phyloP scores from a whole-genome alignment of 2,797 vertebrate genomes.

The Clarias platycephalus region DNA sequence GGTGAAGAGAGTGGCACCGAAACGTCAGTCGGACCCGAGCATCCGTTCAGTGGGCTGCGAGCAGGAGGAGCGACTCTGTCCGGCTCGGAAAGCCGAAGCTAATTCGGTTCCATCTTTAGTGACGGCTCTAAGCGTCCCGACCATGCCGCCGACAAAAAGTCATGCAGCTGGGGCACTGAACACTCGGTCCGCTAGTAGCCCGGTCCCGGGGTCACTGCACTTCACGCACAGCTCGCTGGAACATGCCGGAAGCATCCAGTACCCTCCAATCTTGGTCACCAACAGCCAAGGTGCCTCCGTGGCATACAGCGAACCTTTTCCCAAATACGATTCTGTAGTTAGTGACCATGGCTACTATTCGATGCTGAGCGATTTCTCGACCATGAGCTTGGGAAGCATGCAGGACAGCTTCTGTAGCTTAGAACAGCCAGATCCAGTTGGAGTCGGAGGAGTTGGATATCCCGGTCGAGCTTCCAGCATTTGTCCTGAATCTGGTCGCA shows the following conservation, averaged over 20 bases:
- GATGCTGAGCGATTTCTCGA: conserved; percentile 96
- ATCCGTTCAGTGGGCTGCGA: conserved; percentile 92
- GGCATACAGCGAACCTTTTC: conserved; percentile 90
- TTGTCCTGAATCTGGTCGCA: conserved; percentile 89
- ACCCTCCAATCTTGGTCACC: conserved; percentile 97
- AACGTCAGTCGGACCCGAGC: conserved; percentile 97
- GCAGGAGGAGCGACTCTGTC: conserved; percentile 86
- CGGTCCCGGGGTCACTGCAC: conserved; percentile 93
- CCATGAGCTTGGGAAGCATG: conserved; percentile 89
- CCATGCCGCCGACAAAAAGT: conserved; percentile 91
- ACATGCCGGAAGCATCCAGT: conserved; percentile 93
- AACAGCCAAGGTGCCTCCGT: conserved; percentile 95
- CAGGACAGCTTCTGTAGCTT: conserved; percentile 93
- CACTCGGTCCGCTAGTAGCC: conserved; percentile 96
- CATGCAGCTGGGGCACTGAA: conserved; percentile 94
- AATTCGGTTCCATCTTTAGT: conserved; percentile 97
- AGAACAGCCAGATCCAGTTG: conserved; percentile 71
- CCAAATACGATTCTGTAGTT: conserved; percentile 90
- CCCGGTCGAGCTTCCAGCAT: conserved; percentile 83
- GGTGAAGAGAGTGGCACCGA: conserved; percentile 91
- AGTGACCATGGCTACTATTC: conserved; percentile 97
- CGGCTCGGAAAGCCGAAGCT: conserved; percentile 87
- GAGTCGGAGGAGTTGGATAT: conserved; percentile 68
- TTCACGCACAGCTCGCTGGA: conserved; percentile 93
- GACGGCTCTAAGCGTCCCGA: conserved; percentile 95